phyloP scores from a whole-genome alignment of 2,888 invertebrate species.

The Mesorhabditis sp. region DNA sequence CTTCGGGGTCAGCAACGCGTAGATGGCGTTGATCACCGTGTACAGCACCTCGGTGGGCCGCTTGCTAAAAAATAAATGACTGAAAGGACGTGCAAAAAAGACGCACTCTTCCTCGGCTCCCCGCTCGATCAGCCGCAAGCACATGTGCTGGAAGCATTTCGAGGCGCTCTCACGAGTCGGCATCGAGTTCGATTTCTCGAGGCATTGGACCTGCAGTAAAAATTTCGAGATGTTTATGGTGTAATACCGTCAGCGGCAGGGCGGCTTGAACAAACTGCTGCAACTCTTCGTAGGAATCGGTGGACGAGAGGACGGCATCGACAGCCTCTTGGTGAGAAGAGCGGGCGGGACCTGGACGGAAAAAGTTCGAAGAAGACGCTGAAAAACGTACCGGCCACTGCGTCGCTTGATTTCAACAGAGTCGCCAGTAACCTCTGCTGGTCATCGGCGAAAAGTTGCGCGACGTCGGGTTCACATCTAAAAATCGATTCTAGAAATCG shows the following conservation, averaged over 20 bases:
- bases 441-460: neutral
- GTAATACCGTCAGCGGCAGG: neutral
- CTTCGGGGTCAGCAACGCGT: constrained; percentile 28
- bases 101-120: constrained; percentile 21
- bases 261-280: constrained; percentile 26
- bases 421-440: constrained; percentile 15
- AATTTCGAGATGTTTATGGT: neutral
- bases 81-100: neutral
- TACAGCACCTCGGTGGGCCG: constrained; percentile 19
- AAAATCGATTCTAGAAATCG: neutral
- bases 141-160: constrained; percentile 44
- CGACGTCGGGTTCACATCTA: constrained; percentile 21
- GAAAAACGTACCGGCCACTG: constrained; percentile 22
- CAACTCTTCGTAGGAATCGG: constrained; percentile 22
- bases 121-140: constrained; percentile 32
- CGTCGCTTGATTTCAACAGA: constrained; percentile 26
- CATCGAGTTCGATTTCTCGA: constrained; percentile 23
- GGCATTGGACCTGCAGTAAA: neutral
- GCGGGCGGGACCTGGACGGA: constrained; percentile 18
- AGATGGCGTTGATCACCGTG: constrained; percentile 30
- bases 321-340: constrained; percentile 23
- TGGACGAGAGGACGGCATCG: constrained; percentile 14
- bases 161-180: constrained; percentile 40
- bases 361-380: constrained; percentile 20
- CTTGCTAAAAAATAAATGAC: constrained; percentile 12